phyloP scores from a whole-genome alignment of 2,888 invertebrate genomes.

The Litoditis marina region DNA sequence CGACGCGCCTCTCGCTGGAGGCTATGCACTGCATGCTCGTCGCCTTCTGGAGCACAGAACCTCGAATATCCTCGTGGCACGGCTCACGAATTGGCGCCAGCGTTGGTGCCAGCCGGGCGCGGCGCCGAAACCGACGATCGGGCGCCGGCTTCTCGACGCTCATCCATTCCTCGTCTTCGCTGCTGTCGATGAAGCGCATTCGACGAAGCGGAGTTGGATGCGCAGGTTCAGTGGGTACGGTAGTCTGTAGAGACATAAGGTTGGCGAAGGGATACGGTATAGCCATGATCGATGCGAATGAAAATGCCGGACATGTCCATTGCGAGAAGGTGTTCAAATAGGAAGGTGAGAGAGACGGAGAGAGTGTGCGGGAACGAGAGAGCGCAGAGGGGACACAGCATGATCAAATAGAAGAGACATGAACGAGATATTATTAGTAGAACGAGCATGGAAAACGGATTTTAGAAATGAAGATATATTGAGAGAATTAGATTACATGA shows the following conservation, averaged over 20 bases:
- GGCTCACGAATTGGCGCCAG: conserved; percentile 13
- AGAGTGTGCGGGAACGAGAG: conserved; percentile 2
- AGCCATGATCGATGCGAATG: conserved; percentile 2
- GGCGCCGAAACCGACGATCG: conserved; percentile 14
- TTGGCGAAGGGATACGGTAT: conserved; percentile 1
- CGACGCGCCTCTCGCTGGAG: neutral
- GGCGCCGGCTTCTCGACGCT: conserved; percentile 6
- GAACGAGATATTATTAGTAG: no score
- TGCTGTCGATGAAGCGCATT: conserved; percentile 32
- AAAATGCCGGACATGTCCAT: neutral
- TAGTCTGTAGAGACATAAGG: neutral
- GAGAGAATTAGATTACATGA: no score
- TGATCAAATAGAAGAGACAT: no score
- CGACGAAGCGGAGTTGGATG: no score
- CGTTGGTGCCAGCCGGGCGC: conserved; percentile 10
- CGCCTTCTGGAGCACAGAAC: conserved; percentile 5
- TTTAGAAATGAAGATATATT: no score
- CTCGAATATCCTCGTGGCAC: neutral
- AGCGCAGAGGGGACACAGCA: no score
- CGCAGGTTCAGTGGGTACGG: conserved; percentile 5
- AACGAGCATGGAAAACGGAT: no score
- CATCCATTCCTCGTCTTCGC: conserved; percentile 24
- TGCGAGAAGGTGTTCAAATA: neutral
- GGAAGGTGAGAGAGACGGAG: neutral
- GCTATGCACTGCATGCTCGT: conserved; percentile 17